Percentiles rank a stretch among this genome's conserved stretches.
Evolutionary conservation across 2,888 invertebrate genomes (phyloP).

Genomic region (Amiota communis): DNA sequence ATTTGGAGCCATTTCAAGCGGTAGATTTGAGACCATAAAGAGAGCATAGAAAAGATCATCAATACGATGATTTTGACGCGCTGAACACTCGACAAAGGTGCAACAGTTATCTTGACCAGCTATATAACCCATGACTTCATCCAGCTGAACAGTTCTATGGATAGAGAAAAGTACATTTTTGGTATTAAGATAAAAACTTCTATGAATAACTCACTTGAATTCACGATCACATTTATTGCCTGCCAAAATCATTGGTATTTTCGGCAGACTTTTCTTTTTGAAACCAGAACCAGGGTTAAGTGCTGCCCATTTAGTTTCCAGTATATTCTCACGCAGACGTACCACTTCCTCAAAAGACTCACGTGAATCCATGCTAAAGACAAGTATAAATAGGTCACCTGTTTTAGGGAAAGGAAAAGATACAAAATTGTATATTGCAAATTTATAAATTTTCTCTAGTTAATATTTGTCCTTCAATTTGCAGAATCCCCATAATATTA

Average conservation of each 20-base stretch:
- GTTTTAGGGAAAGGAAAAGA: conserved; percentile 28
- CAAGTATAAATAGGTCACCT: conserved; percentile 87
- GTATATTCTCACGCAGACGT: conserved; percentile 84
- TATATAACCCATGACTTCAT: conserved; percentile 86
- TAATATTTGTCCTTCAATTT: no score
- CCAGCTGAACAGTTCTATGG: conserved; percentile 82
- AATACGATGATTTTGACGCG: conserved; percentile 85
- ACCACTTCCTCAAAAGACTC: conserved; percentile 90
- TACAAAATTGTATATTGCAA: conserved; percentile 45
- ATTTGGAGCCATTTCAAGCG: conserved; percentile 91
- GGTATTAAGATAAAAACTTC: not conserved
- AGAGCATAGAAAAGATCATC: conserved; percentile 89
- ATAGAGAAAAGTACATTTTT: not conserved
- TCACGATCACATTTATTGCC: conserved; percentile 91
- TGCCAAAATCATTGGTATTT: conserved; percentile 89
- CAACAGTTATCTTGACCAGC: conserved; percentile 84
- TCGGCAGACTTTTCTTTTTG: conserved; percentile 78
- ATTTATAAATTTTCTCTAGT: not conserved
- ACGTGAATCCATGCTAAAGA: conserved; percentile 88
- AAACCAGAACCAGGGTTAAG: conserved; percentile 77
- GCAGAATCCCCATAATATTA: not conserved
- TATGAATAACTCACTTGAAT: conserved; percentile 76
- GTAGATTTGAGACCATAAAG: conserved; percentile 86
- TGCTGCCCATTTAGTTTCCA: conserved; percentile 87
- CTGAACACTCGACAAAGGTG: conserved; percentile 87